Evolutionary conservation across 2,888 invertebrate species (phyloP).

Genomic region (Meiosimyza decipiens): DNA sequence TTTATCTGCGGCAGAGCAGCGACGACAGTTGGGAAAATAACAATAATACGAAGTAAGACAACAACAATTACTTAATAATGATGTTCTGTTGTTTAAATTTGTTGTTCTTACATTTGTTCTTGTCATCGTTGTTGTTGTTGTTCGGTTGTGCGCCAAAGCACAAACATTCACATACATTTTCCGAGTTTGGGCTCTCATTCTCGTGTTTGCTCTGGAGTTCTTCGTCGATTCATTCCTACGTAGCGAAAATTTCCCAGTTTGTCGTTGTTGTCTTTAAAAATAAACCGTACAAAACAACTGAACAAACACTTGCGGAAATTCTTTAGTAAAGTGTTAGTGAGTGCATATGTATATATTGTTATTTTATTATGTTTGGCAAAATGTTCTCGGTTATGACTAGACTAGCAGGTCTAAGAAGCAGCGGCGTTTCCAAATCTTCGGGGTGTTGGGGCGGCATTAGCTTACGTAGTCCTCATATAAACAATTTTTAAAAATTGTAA

Average conservation of each 20-base stretch:
- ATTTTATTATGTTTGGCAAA: no score
- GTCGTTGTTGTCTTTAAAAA: slow-evolving; percentile 37
- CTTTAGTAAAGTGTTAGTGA: no score
- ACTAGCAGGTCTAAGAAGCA: no score
- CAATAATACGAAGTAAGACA: neutral
- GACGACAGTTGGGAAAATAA: slow-evolving; percentile 16
- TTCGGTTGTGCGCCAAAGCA: slow-evolving; percentile 53
- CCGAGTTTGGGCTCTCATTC: slow-evolving; percentile 21
- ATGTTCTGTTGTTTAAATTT: slow-evolving; percentile 62
- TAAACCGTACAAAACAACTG: slow-evolving; percentile 16
- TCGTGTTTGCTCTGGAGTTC: slow-evolving; percentile 16
- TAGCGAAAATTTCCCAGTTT: neutral
- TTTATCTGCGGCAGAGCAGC: slow-evolving; percentile 39
- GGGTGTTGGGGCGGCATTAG: no score
- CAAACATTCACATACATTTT: slow-evolving; percentile 43
- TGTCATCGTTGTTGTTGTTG: slow-evolving; percentile 50
- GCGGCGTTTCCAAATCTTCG: no score
- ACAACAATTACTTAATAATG: slow-evolving; percentile 52
- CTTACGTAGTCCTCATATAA: no score
- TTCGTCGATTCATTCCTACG: slow-evolving; percentile 14
- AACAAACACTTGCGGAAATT: no score
- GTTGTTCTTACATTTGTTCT: slow-evolving; percentile 55
- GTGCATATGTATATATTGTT: no score
- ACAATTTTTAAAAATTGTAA: no score
- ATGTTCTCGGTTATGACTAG: no score